Evolutionary conservation across 2,888 invertebrate species (phyloP).

Genomic region (Calliopum simillimum): DNA sequence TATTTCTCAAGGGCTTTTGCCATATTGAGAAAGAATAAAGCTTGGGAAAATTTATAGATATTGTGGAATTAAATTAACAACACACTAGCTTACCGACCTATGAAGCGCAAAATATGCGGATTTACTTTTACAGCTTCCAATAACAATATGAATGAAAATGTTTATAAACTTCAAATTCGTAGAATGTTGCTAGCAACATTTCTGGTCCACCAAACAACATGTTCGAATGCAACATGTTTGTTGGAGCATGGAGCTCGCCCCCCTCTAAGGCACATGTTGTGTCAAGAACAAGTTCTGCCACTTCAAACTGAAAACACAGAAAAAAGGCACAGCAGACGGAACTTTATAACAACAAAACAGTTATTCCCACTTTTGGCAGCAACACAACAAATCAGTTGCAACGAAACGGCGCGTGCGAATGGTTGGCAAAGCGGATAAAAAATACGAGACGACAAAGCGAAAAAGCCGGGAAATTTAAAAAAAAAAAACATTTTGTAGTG

Average conservation of each 20-base stretch:
- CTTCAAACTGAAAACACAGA: conserved; percentile 44
- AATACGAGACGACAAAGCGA: neutral
- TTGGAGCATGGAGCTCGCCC: neutral
- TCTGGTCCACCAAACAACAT: neutral
- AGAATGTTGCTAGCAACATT: neutral
- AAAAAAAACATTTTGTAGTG: neutral
- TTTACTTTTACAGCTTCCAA: too few relatives aligned
- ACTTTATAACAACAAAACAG: conserved; percentile 37
- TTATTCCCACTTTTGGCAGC: conserved; percentile 43
- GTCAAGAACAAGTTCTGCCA: conserved; percentile 30
- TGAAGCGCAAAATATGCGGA: too few relatives aligned
- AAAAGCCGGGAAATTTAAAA: conserved; percentile 18
- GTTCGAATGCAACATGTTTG: neutral
- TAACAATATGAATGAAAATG: too few relatives aligned
- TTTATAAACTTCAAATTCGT: neutral
- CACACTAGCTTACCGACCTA: too few relatives aligned
- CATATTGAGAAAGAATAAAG: too few relatives aligned
- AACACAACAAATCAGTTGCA: conserved; percentile 54
- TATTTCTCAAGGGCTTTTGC: too few relatives aligned
- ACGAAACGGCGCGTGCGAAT: conserved; percentile 59
- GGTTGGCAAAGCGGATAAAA: conserved; percentile 40
- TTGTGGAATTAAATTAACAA: too few relatives aligned
- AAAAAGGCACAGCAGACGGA: conserved; percentile 43
- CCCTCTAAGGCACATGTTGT: conserved; percentile 1
- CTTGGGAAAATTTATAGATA: too few relatives aligned